Conservation (phyloP, 2,113 vertebrate species). For the Gavialis gangeticus region DNA sequence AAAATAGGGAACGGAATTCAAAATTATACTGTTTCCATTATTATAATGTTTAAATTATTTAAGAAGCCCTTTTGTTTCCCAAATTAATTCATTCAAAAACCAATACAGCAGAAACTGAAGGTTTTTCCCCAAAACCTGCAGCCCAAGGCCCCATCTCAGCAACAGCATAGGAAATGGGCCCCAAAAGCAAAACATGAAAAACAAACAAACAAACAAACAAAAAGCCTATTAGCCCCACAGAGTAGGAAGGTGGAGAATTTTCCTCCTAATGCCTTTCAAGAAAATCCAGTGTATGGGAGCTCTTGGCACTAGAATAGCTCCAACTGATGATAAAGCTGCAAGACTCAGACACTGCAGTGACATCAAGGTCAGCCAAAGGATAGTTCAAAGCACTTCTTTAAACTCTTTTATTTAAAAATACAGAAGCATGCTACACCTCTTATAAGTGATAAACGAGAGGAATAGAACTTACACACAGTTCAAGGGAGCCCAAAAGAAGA, state of each 20-base stretch:
- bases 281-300: slow-evolving; percentile 37
- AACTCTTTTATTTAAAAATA: slow-evolving; percentile 1
- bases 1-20: not conserved
- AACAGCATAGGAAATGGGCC: not conserved
- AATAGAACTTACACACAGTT: slow-evolving; percentile 13
- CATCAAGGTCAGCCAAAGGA: slow-evolving; percentile 28
- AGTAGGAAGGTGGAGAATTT: not conserved
- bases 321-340: not conserved
- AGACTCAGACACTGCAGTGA: rapidly evolving
- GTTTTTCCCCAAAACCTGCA: not conserved
- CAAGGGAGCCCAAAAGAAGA: slow-evolving; percentile 7
- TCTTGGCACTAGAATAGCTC: not conserved
- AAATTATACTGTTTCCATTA: not conserved
- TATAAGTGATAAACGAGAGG: not conserved
- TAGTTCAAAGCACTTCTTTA: not conserved
- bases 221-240: not conserved
- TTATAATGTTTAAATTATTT: not conserved
- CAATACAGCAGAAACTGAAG: not conserved
- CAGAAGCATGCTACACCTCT: not conserved
- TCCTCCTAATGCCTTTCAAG: not conserved
- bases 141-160: slow-evolving; percentile 25
- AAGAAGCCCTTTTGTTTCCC: not conserved
- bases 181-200: not conserved
- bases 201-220: not conserved
- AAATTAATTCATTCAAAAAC: not conserved